Evolutionary conservation across 1,140 invertebrate species (phyloP).

Genomic region (Hypothenemus hampei): DNA sequence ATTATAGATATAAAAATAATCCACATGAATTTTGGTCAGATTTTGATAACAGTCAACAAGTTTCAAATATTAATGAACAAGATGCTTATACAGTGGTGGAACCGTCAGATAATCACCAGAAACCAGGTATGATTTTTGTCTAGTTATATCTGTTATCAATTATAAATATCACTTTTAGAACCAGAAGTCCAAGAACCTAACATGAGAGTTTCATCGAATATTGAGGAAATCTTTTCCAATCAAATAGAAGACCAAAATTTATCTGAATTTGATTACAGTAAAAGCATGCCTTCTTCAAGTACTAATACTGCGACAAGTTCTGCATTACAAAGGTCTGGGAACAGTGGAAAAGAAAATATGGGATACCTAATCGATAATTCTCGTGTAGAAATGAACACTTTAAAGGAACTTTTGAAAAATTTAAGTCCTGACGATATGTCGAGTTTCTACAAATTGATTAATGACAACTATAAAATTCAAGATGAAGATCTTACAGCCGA

Average conservation of each 20-base stretch:
- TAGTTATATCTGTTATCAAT: conserved; percentile 2
- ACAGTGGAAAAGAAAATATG: conserved; percentile 12
- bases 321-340: conserved; percentile 9
- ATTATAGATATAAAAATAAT: conserved; percentile 22
- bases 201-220: conserved; percentile 1
- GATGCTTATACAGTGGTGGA: conserved; percentile 19
- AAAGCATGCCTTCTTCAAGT: conserved; percentile 8
- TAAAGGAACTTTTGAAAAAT: conserved; percentile 21
- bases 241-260: not conserved
- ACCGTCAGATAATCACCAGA: conserved; percentile 11
- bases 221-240: conserved; percentile 11
- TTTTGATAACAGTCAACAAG: conserved; percentile 13
- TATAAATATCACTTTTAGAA: not conserved
- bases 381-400: conserved; percentile 13
- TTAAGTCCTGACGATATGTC: conserved; percentile 18
- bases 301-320: conserved; percentile 13
- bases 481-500: conserved; percentile 3
- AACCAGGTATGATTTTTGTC: conserved; percentile 10
- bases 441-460: conserved; percentile 20
- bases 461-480: conserved; percentile 22
- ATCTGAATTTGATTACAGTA: conserved; percentile 1
- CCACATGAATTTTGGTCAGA: conserved; percentile 26
- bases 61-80: conserved; percentile 1
- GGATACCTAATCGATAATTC: conserved; percentile 24
- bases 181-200: not conserved